These are phyloP conservation scores for Spinus olivaceus DNA, from an alignment of 2,797 vertebrate genomes.

Conservation along the genomic window DNA sequence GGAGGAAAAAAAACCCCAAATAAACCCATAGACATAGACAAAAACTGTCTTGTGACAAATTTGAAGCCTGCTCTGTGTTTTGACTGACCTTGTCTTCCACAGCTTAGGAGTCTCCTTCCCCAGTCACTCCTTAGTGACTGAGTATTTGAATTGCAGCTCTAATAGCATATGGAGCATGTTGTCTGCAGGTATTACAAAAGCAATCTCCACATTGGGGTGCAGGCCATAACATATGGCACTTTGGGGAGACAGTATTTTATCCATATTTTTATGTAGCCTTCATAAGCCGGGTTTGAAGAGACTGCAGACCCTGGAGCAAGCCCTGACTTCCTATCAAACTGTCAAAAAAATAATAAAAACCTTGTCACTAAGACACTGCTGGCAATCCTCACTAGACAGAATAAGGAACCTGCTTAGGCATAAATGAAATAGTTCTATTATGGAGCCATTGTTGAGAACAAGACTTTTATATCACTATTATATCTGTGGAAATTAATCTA, in stretches of 20 bases:
- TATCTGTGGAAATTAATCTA: conserved; percentile 1
- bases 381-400: conserved; percentile 30
- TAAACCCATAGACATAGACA: background rate
- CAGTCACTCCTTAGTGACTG: conserved; percentile 58
- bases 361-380: conserved; percentile 11
- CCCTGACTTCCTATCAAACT: conserved; percentile 43
- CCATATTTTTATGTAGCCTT: conserved; percentile 79
- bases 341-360: conserved; percentile 46
- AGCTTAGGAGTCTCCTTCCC: conserved; percentile 77
- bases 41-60: conserved; percentile 37
- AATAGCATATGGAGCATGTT: conserved; percentile 81
- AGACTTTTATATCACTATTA: conserved; percentile 18
- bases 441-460: conserved; percentile 21
- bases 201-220: conserved; percentile 80
- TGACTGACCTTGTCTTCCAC: conserved; percentile 52
- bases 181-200: conserved; percentile 82
- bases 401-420: conserved; percentile 38
- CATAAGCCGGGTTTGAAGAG: conserved; percentile 80
- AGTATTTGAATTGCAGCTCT: conserved; percentile 81
- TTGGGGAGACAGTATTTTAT: conserved; percentile 79
- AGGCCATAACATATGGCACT: conserved; percentile 79
- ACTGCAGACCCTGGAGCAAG: conserved; percentile 78
- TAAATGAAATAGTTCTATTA: conserved; percentile 41
- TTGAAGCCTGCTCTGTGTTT: conserved; percentile 5
- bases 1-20: background rate